phyloP scores from a whole-genome alignment of 2,797 vertebrate species.

The Cossypha heuglini region DNA sequence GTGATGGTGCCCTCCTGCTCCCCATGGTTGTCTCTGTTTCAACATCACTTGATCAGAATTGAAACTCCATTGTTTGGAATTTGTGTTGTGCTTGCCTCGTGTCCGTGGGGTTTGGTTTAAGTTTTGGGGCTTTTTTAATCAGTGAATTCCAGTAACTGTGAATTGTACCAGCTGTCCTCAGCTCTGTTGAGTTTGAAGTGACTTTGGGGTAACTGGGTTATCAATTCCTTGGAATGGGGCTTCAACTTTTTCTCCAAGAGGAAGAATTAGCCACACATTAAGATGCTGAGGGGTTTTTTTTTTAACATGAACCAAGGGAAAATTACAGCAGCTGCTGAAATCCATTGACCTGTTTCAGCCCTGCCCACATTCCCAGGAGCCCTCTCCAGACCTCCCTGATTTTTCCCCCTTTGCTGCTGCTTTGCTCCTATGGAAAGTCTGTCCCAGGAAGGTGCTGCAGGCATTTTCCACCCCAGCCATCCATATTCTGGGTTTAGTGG shows the following conservation, averaged over 20 bases:
- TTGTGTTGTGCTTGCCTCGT: rapidly evolving
- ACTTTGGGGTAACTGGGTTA: neutral
- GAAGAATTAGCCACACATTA: neutral
- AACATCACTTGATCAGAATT: rapidly evolving
- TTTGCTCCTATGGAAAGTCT: neutral
- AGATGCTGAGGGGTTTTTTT: rapidly evolving
- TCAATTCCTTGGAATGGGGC: neutral
- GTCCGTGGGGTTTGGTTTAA: neutral
- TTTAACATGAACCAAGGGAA: neutral
- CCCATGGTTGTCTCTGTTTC: neutral
- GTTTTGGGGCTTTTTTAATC: neutral
- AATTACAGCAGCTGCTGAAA: neutral
- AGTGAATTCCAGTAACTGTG: neutral
- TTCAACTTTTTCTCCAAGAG: neutral
- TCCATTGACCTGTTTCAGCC: neutral
- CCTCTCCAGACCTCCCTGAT: neutral
- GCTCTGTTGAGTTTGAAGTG: neutral
- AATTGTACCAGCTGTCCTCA: neutral
- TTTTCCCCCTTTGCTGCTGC: neutral
- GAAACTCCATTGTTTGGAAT: neutral
- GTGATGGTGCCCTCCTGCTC: neutral
- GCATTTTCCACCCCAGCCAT: neutral
- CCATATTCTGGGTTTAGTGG: neutral
- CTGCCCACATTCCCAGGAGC: neutral
- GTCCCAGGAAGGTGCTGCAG: neutral